phyloP scores from a whole-genome alignment of 2,888 invertebrate genomes.

The Strigamia crassipes region DNA sequence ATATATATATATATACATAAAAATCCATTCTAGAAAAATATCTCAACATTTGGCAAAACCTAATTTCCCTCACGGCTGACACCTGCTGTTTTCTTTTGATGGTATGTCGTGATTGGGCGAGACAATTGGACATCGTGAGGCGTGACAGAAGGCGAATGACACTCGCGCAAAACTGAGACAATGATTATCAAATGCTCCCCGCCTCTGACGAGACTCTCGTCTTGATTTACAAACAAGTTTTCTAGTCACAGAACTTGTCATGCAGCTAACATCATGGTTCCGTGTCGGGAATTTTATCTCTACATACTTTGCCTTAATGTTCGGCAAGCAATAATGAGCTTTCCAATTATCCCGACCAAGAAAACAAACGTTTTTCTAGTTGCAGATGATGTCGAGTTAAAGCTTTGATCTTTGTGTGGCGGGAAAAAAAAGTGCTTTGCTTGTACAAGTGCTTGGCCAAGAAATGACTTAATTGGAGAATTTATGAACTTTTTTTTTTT shows the following conservation, averaged over 20 bases:
- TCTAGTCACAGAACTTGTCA: neutral
- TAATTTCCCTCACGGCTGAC: conserved; percentile 13
- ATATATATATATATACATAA: too few relatives aligned
- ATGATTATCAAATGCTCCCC: neutral
- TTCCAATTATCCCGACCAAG: neutral
- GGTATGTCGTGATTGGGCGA: conserved; percentile 12
- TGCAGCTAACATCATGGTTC: neutral
- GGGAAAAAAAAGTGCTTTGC: neutral
- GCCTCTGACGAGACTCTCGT: neutral
- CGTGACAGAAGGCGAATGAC: neutral
- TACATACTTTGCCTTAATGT: neutral
- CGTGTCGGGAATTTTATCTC: neutral
- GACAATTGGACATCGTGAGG: neutral
- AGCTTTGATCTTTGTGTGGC: neutral
- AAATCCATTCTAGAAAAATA: neutral
- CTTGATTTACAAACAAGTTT: neutral
- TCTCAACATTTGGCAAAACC: neutral
- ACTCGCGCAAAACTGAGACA: neutral
- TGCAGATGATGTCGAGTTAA: neutral
- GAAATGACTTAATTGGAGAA: neutral
- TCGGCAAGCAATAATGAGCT: neutral
- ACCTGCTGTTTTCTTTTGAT: neutral
- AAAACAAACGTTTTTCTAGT: neutral
- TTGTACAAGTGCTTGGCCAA: too few relatives aligned
- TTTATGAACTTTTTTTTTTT: neutral